Evolutionary conservation across 2,888 invertebrate genomes (phyloP), one percentile per base, ranked within the genome.

Genomic region (Diarsia brunnea): DNA sequence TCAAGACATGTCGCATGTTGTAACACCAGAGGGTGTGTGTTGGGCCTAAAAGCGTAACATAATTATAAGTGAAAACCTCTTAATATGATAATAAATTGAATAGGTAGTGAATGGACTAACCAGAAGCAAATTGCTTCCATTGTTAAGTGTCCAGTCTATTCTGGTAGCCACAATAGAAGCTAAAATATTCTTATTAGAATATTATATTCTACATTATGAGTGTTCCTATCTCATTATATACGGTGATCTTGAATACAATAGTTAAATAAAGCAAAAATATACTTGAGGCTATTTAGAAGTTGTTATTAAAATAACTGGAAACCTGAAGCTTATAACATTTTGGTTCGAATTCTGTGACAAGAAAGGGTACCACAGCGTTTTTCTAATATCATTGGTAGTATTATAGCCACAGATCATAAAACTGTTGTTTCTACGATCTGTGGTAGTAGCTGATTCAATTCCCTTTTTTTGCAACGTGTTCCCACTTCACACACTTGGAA

Each of bases 111-210:
- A 81, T 64, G 73, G 10, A 49, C 31, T 64, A 70, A 71, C 67
- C n/a, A 51, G 31, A 64, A 58, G 38, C 69, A 74, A 82, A 82
- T 82, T 81, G 75, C 55, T 69, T 82, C 65, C 45, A 78, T 82
- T 82, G 71, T 81, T 47, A 49, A 27, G 55, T 4, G n/a, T 53
- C 24, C 19, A 69, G 21, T 69, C 58, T 58, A 31, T 70, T 78
- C 43, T n/a, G 24, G 24, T 38, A 21, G 16, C 24, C 53, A 73
- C 67, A 78, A 71, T 71, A 24, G 63, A 60, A 43, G 64, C 49
- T 55, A 2, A 43, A 47, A 43, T 51, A 75, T 61, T 51, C 45
- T 24, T 47, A 49, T 14, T 58, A 38, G 14, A 58, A 53, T 63
- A 61, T 66, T 45, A 75, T 80, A 75, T 31, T 51, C 21, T 63